Evolutionary conservation across 2,797 vertebrate genomes (phyloP).

Genomic region (Manis crassicaudata): DNA sequence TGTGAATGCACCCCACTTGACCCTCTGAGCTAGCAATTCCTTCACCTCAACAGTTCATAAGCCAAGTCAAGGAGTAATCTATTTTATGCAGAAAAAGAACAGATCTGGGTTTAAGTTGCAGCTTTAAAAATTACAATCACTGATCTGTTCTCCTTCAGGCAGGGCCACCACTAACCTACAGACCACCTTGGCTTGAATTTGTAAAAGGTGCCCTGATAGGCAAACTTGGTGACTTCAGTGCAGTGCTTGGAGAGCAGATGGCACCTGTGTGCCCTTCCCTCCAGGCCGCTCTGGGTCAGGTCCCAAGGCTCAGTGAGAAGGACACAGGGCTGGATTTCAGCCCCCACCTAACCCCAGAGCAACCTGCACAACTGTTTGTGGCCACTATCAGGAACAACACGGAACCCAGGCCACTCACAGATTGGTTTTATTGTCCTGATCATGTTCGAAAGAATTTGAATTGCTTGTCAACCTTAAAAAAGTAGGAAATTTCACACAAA

Average conservation of each 20-base stretch:
- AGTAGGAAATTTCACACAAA: constrained; percentile 15
- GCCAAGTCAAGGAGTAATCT: not conserved
- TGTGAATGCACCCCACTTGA: not conserved
- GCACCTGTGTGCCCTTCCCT: not conserved
- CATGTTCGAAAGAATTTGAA: not conserved
- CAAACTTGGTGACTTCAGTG: not conserved
- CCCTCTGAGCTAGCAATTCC: not conserved
- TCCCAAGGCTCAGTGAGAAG: not conserved
- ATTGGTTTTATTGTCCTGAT: not conserved
- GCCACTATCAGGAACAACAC: not conserved
- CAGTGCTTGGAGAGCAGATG: not conserved
- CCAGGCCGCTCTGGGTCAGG: not conserved
- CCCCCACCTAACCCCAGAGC: not conserved
- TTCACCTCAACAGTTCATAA: not conserved
- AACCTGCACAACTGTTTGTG: too few relatives aligned
- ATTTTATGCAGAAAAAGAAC: not conserved
- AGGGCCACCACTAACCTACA: not conserved
- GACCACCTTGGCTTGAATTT: not conserved
- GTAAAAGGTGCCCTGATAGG: not conserved
- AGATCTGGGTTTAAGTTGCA: not conserved
- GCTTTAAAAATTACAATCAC: not conserved
- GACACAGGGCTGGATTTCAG: not conserved
- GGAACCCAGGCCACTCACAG: not conserved
- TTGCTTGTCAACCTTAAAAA: not conserved
- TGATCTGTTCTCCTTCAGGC: not conserved